These are phyloP conservation scores for Eupithecia subfuscata DNA, from an alignment of 2,888 invertebrate genomes.

Conservation along the genomic window DNA sequence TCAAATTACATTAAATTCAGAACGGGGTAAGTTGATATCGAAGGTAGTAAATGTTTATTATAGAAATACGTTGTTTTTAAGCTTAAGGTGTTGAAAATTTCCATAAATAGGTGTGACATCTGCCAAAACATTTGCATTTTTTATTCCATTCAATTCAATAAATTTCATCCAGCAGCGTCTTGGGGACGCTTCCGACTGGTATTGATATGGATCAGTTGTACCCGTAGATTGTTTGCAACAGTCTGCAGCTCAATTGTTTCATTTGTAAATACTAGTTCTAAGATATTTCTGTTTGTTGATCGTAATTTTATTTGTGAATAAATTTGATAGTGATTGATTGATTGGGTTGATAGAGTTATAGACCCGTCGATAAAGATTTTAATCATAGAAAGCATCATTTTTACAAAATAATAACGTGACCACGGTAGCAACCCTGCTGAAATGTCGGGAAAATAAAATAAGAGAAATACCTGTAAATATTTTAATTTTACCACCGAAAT, in stretches of 20 bases:
- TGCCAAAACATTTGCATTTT: neutral
- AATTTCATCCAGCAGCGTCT: neutral
- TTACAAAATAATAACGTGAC: neutral
- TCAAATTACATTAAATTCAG: constrained; percentile 18
- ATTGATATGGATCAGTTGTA: no score
- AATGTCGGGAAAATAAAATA: neutral
- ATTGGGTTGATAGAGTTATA: no score
- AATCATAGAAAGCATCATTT: no score
- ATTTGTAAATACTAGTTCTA: no score
- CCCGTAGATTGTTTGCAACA: no score
- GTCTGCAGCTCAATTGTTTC: no score
- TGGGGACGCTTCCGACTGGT: no score
- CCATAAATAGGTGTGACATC: constrained; percentile 6
- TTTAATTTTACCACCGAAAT: neutral
- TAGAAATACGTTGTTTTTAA: neutral
- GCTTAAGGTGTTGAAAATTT: constrained; percentile 3
- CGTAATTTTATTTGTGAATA: no score
- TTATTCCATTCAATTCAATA: neutral
- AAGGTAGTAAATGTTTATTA: constrained; percentile 6
- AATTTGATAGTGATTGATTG: no score
- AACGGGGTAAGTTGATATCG: constrained; percentile 21
- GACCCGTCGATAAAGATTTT: no score
- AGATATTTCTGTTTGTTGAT: no score
- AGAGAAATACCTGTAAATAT: neutral
- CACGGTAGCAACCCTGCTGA: neutral